phyloP scores from a whole-genome alignment of 2,888 invertebrate species.

The Athetis lepigone region DNA sequence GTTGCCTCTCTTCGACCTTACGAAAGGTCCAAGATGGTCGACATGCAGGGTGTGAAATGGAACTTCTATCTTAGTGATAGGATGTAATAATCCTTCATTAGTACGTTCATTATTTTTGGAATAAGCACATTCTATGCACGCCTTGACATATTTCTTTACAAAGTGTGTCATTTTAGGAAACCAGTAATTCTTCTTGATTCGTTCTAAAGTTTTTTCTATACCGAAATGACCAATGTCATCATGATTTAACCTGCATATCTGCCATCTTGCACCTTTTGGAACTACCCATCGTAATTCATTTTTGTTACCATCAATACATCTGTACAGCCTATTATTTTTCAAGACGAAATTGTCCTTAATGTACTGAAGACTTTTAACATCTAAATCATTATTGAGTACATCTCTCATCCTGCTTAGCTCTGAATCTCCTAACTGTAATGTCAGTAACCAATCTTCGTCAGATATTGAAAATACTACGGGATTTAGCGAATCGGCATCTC shows the following conservation, averaged over 20 bases:
- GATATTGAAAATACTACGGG: neutral
- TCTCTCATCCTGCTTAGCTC: neutral
- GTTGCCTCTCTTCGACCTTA: too few species aligned
- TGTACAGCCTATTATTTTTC: neutral
- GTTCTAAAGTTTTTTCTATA: neutral
- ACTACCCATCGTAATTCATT: neutral
- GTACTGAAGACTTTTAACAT: neutral
- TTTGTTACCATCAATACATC: neutral
- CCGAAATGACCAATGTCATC: constrained; percentile 4
- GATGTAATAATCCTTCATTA: too few species aligned
- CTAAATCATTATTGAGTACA: neutral
- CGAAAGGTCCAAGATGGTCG: too few species aligned
- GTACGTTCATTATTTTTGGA: too few species aligned
- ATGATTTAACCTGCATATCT: neutral
- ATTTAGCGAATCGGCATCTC: neutral
- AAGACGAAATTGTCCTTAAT: neutral
- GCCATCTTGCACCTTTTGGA: neutral
- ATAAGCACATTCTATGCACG: neutral
- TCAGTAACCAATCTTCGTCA: neutral
- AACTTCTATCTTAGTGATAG: too few species aligned
- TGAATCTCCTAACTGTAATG: neutral
- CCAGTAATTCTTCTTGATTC: neutral
- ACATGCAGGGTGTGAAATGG: too few species aligned
- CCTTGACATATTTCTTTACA: neutral
- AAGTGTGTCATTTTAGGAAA: neutral